Evolutionary conservation across 2,113 vertebrate genomes (phyloP), one percentile per base, ranked within the genome.

Genomic region (Peucedramus taeniatus): DNA sequence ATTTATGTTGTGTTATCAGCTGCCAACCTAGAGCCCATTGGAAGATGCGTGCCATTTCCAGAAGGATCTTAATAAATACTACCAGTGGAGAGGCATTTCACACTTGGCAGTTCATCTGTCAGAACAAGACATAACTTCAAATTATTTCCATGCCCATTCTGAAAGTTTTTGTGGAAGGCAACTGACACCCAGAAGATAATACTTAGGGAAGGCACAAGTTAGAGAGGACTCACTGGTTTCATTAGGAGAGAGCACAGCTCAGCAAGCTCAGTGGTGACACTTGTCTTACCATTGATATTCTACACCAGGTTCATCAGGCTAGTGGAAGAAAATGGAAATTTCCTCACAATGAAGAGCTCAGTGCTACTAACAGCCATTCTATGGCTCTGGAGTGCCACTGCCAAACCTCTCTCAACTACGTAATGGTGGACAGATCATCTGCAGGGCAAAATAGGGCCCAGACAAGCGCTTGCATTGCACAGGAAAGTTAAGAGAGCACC

Each of bases 21-120:
- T 94, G 93, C 81, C 90, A 94, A 37, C 69, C 47, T 84, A 85
- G 47, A 93, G 59, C 79, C 74, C 79, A 39, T 59, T 95, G 66
- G 65, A 97, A 96, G 93, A 96, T 90, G 69, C 76, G 93, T 89
- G 66, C 66, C 33, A 85, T 94, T 94, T 97, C 93, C 91, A 90
- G 87, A 87, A 95, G 87, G 61, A 78, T 93, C 89, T 93, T 96
- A 96, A 88, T 89, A 93, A 95, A 93, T 59, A 92, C 82, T 80
- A 87, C 87, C 83, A 95, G n/a, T 45, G 60, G 83, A 87, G 93
- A 95, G 79, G 75, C 83, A 91, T 94, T 95, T 97, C 84, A 92
- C 69, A 90, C 76, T 95, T 92, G 44, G 72, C 63, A 79, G 51
- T 95, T 95, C 82, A 90, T 91, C 76, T 96, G 83, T 94, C 91